Evolutionary conservation across 2,888 invertebrate genomes (phyloP).

Genomic region (Biston stratarius): DNA sequence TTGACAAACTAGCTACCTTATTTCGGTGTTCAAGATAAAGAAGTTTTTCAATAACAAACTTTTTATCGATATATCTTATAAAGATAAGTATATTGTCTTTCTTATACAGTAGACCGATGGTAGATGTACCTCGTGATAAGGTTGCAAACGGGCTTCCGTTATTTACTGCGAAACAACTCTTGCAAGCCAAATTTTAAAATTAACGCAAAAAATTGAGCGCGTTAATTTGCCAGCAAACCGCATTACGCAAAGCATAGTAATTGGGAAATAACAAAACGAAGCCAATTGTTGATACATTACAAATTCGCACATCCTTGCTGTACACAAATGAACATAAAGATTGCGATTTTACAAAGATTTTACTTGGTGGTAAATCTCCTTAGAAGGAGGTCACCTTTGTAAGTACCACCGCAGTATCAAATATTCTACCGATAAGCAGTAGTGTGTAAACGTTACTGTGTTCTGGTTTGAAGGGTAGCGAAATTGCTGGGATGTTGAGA

Average conservation of each 20-base stretch:
- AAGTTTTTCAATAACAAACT: no score
- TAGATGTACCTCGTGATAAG: neutral
- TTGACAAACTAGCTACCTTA: no score
- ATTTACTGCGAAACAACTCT: neutral
- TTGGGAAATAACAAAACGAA: constrained; percentile 29
- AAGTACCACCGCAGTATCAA: no score
- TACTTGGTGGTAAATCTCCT: no score
- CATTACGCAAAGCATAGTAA: constrained; percentile 27
- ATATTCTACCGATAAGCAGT: no score
- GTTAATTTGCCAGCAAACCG: constrained; percentile 9
- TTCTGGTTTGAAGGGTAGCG: no score
- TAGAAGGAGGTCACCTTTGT: no score
- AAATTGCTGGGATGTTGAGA: no score
- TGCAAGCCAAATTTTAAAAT: neutral
- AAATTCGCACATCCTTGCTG: constrained; percentile 10
- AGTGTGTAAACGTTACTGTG: no score
- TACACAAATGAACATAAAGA: neutral
- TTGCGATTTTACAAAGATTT: neutral
- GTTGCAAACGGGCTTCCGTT: neutral
- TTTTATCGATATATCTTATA: neutral
- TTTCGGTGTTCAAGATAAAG: no score
- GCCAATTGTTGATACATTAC: constrained; percentile 28
- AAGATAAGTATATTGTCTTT: neutral
- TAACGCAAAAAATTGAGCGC: constrained; percentile 18
- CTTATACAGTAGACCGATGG: neutral